Percentiles rank a stretch among this genome's conserved stretches.
phyloP scores from a whole-genome alignment of 64 coral and sea anemone species.

The Montipora sp. region DNA sequence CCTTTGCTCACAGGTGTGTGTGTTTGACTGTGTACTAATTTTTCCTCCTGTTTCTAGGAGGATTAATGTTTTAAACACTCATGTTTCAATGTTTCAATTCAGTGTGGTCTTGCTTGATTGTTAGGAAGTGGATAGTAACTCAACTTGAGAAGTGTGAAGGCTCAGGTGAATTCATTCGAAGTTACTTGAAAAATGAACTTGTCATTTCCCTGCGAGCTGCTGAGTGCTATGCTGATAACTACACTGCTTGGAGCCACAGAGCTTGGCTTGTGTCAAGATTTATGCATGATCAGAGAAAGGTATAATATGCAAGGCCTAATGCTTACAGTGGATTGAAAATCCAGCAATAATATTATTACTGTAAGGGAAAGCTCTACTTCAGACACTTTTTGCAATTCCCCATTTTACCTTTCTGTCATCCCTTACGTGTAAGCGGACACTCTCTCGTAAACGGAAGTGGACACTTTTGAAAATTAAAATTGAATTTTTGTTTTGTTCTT shows the following conservation, averaged over 20 bases:
- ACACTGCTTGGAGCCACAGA: conserved; percentile 85
- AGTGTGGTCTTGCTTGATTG: neutral
- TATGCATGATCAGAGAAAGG: conserved; percentile 75
- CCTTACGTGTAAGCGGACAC: too few relatives aligned
- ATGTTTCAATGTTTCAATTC: neutral
- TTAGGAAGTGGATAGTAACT: conserved; percentile 75
- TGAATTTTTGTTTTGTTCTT: too few relatives aligned
- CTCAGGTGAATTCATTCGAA: conserved; percentile 39
- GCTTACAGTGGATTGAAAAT: neutral
- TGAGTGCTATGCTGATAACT: conserved; percentile 86
- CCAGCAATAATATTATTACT: too few relatives aligned
- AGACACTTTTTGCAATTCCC: too few relatives aligned
- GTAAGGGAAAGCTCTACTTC: too few relatives aligned
- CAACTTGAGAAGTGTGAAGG: conserved; percentile 70
- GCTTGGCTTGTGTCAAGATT: conserved; percentile 77
- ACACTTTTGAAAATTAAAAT: too few relatives aligned
- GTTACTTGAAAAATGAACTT: conserved; percentile 73
- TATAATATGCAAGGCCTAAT: conserved; percentile 8
- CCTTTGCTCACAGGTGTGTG: conserved; percentile 85
- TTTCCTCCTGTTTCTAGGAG: neutral
- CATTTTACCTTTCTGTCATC: too few relatives aligned
- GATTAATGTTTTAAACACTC: too few relatives aligned
- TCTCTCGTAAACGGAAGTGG: too few relatives aligned
- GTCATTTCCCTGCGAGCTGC: conserved; percentile 60
- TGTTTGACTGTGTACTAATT: neutral